Evolutionary conservation across 1,140 invertebrate species (phyloP).

Genomic region (Oreohelix idahoensis): DNA sequence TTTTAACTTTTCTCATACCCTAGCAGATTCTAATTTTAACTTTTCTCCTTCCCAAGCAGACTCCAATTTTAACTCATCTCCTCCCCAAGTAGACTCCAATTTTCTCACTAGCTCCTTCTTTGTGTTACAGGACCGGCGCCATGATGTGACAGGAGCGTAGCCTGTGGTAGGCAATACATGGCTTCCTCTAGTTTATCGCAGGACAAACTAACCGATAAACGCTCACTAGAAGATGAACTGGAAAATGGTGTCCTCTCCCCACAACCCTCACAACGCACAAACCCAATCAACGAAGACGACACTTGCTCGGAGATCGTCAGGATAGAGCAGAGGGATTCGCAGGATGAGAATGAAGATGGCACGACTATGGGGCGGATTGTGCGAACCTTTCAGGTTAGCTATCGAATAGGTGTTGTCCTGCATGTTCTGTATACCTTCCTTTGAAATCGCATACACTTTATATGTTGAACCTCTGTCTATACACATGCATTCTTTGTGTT

Average conservation of each 20-base stretch:
- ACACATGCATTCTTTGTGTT: no score
- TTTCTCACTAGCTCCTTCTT: no score
- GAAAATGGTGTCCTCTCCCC: conserved; percentile 70
- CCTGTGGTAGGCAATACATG: conserved; percentile 46
- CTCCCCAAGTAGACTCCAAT: no score
- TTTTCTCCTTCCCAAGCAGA: no score
- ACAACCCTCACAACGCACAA: conserved; percentile 58
- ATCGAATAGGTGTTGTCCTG: no score
- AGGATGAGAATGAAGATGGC: conserved; percentile 24
- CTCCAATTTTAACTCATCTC: no score
- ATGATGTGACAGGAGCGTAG: conserved; percentile 6
- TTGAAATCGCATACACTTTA: no score
- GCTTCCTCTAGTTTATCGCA: conserved; percentile 54
- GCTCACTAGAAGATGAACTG: conserved; percentile 57
- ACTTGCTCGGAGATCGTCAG: conserved; percentile 68
- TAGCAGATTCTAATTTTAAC: no score
- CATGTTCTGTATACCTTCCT: no score
- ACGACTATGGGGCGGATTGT: conserved; percentile 65
- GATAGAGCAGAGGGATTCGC: conserved; percentile 60
- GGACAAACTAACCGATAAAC: conserved; percentile 55
- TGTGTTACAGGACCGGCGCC: no score
- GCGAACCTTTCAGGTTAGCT: conserved; percentile 67
- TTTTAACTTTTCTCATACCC: no score
- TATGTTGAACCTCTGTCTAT: no score
- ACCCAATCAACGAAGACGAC: conserved; percentile 66